Base-by-base conservation (phyloP, 1,140 invertebrate species). In the Mamestra configurata region DNA sequence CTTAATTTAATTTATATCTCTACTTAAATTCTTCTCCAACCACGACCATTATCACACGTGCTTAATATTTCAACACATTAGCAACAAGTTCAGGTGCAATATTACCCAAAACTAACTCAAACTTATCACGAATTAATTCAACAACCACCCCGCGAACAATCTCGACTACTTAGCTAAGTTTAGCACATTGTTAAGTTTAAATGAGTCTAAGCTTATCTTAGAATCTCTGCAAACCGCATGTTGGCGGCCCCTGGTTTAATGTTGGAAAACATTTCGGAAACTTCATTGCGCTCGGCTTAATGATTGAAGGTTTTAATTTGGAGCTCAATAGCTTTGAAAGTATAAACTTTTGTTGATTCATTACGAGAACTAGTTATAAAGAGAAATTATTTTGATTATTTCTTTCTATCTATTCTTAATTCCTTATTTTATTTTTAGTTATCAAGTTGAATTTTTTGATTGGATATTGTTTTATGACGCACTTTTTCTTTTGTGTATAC, bases 81-180 rank as follows among this genome's bases (percentile, higher is more conserved):
- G 27, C 27, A 10, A 18, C 13, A 66, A 43, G 18, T 40, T 22
- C n/a, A 49, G 40, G 20, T 49, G 66, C 43, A 70, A 46, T 70
- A 66, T 66, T 22, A 40, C 66, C 66, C 6, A 71, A 51, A 31
- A n/a, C 24, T 18, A 27, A 31, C 15, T 27, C 13, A n/a, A 61
- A 76, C 22, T 61, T 76, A 76, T 61, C 37, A 61, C 57, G 59
- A 81, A 81, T 84, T 81, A 84, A 81, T 81, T 84, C 84, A 82
- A 87, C 79, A 80, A 81, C 82, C 83, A 90, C 86, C n/a, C 80
- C 79, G 79, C 79, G 78, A 84, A 84, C 84, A 84, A 88, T 88
- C 88, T 88, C 53, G 64, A 79, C 84, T 86, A 86, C 85, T 87
- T 87, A 82, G 85, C 81, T 66, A 88, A 89, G 81, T 84, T 88